Evolutionary conservation across 2,888 invertebrate genomes (phyloP).

Genomic region (Luperina nickerlii): DNA sequence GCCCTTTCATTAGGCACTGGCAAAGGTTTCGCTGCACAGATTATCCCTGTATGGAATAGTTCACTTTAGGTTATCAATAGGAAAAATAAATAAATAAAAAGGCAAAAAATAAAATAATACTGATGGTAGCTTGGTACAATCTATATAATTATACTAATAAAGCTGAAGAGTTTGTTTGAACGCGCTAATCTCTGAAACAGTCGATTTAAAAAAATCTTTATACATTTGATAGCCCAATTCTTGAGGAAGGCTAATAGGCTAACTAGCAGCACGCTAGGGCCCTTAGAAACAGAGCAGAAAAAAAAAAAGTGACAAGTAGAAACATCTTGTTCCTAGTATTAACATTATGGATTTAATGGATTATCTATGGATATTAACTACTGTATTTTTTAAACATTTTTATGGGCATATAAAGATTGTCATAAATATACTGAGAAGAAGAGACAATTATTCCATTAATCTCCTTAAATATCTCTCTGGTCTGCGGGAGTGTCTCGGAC

Average conservation of each 20-base stretch:
- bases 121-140: too few species aligned
- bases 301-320: not conserved
- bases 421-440: too few species aligned
- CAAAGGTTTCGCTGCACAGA: not conserved
- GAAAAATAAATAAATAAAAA: too few species aligned
- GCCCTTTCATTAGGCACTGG: constrained; percentile 18
- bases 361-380: not conserved
- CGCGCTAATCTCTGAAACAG: too few species aligned
- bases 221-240: too few species aligned
- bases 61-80: not conserved
- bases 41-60: not conserved
- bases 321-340: not conserved
- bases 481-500: not conserved
- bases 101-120: too few species aligned
- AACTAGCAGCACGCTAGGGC: too few species aligned
- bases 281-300: too few species aligned
- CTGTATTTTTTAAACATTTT: not conserved
- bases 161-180: too few species aligned
- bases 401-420: not conserved
- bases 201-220: too few species aligned
- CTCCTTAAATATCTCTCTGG: not conserved
- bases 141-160: too few species aligned
- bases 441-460: not conserved
- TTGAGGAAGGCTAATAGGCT: too few species aligned
- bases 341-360: not conserved